Evolutionary conservation across 1,140 invertebrate species (phyloP), one percentile per base, ranked within the genome.

Genomic region (Globodera rostochiensis): DNA sequence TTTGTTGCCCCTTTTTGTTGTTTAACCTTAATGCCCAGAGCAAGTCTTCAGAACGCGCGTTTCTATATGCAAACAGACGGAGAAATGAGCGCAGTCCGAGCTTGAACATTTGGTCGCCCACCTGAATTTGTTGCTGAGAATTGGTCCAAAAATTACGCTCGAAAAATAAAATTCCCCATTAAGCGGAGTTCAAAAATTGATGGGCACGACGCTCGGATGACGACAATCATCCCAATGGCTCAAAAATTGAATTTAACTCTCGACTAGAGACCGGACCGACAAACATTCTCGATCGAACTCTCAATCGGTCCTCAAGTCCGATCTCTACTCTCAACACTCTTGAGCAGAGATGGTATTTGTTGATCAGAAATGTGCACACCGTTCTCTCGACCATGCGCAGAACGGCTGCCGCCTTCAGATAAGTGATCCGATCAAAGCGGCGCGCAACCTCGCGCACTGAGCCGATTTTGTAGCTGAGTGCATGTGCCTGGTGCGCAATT

Each of bases 371-470:
- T 69, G 53, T 69, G 45, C 8, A 15, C 13, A 80, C n/a, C 69
- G 49, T 85, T 7, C 8, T 13, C 36, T 82, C 76, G 2, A 71
- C 69, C 69, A 71, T 71, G 8, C 69, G 69, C 69, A 60, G 70
- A 0, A 49, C 36, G 46, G 15, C 49, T 25, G 57, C 53, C 60
- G 84, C 80, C 66, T 86, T 85, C n/a, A 60, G 70, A 71, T 84
- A 84, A 36, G 84, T 84, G 53, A 85, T 64, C n/a, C 60, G 21
- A n/a, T 84, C 60, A 78, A 84, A 84, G 19, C 64, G 73, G 9
- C 60, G n/a, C 15, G 50, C 36, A 19, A 84, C 53, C 45, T 67
- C 82, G n/a, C 50, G 57, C 71, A 73, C 50, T 0, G 77, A 73
- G 6, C 36, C 70, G 19, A 80, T 70, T 73, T 79, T 67, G 73